Conservation (phyloP, 1,140 invertebrate species). For the Aphelenchoides avenae region DNA sequence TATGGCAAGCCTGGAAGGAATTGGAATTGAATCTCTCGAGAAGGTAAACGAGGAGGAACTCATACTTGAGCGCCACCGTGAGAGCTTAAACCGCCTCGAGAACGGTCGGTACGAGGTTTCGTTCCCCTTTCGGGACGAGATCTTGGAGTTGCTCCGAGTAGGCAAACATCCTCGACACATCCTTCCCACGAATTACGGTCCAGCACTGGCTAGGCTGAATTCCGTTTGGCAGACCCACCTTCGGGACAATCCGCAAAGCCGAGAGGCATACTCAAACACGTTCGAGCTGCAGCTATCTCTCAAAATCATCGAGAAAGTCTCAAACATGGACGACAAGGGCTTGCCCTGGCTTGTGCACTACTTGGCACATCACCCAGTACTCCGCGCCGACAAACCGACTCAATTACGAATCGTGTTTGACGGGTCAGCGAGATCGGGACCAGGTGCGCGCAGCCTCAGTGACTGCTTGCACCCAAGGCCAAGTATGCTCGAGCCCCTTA, state of each 20-base stretch:
- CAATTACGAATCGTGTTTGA: slow-evolving; percentile 60
- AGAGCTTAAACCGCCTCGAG: background rate
- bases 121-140: background rate
- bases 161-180: too few relatives aligned
- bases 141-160: too few relatives aligned
- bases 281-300: background rate
- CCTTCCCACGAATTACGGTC: slow-evolving; percentile 3
- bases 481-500: slow-evolving; percentile 1
- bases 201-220: background rate
- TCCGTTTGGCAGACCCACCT: background rate
- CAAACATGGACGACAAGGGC: background rate
- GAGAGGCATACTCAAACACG: too few relatives aligned
- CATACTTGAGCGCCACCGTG: background rate
- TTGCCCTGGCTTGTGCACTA: slow-evolving; percentile 39
- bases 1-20: background rate
- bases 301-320: slow-evolving; percentile 10
- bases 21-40: background rate
- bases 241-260: too few relatives aligned
- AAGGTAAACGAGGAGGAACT: slow-evolving; percentile 8
- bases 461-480: slow-evolving; percentile 22
- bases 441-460: slow-evolving; percentile 21
- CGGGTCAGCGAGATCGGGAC: slow-evolving; percentile 48
- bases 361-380: slow-evolving; percentile 62
- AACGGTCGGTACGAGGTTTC: background rate
- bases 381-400: slow-evolving; percentile 27